Conservation (phyloP, 1,140 invertebrate genomes). For the Drosophila micromelanica region DNA sequence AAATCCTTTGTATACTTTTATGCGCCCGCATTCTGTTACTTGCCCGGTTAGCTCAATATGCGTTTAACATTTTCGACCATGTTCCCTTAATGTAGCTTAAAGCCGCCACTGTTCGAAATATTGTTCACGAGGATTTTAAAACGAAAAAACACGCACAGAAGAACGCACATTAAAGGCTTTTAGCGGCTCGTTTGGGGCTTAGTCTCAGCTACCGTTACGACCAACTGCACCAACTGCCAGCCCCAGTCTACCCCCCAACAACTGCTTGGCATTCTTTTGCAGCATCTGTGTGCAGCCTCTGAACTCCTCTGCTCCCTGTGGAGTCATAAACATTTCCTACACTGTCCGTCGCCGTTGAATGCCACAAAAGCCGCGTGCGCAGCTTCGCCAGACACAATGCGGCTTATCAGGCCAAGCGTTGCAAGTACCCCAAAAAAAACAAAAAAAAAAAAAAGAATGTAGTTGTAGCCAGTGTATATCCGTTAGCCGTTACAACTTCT, state of each 20-base stretch:
- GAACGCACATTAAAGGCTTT: conserved; percentile 30
- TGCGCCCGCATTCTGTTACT: background rate
- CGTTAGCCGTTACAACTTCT: conserved; percentile 1
- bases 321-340: conserved; percentile 70
- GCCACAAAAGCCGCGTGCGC: conserved; percentile 78
- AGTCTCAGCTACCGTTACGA: conserved; percentile 20
- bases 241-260: background rate
- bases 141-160: conserved; percentile 2
- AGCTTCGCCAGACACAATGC: conserved; percentile 76
- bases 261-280: conserved; percentile 10
- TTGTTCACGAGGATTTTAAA: conserved; percentile 31
- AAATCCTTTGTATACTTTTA: conserved; percentile 7
- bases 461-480: conserved; percentile 4
- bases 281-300: conserved; percentile 32
- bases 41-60: conserved; percentile 6
- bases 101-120: conserved; percentile 16
- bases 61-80: conserved; percentile 10
- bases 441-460: background rate
- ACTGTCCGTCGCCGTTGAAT: conserved; percentile 9
- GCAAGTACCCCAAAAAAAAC: conserved; percentile 41
- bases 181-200: conserved; percentile 45
- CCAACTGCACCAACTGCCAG: background rate
- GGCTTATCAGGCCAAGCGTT: conserved; percentile 64
- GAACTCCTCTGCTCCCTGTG: conserved; percentile 38
- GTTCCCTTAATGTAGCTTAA: conserved; percentile 18